phyloP scores from a whole-genome alignment of 2,888 invertebrate genomes.

The Cotesia congregata region DNA sequence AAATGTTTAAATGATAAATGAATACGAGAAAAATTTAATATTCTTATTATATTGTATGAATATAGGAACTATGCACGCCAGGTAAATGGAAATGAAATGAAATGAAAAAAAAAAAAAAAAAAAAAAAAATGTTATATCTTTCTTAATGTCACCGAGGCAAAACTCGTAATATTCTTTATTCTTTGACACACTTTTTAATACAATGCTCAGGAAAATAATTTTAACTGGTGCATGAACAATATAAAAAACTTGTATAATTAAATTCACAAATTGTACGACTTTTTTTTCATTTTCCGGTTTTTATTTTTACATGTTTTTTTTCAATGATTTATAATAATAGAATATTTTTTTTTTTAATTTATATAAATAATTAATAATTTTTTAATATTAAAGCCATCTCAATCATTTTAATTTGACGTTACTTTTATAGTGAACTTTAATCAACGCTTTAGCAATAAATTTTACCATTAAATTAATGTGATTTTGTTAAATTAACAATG shows the following conservation, averaged over 20 bases:
- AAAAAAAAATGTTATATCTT: background rate
- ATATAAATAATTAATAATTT: too few relatives aligned
- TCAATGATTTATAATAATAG: background rate
- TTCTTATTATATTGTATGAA: background rate
- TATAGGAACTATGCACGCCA: too few relatives aligned
- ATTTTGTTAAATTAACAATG: too few relatives aligned
- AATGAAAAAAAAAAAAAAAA: background rate
- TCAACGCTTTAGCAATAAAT: too few relatives aligned
- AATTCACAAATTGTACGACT: background rate
- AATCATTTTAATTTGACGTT: too few relatives aligned
- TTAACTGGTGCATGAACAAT: slow-evolving; percentile 3
- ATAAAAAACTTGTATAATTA: slow-evolving; percentile 8
- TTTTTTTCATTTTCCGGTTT: background rate
- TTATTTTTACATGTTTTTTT: background rate
- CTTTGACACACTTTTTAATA: slow-evolving; percentile 8
- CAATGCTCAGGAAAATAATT: slow-evolving; percentile 3
- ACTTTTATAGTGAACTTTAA: too few relatives aligned
- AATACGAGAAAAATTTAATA: background rate
- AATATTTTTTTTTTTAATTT: too few relatives aligned
- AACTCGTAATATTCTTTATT: slow-evolving; percentile 7
- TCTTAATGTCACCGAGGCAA: slow-evolving; percentile 1
- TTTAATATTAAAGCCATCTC: too few relatives aligned
- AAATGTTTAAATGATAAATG: background rate
- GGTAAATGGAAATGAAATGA: background rate
- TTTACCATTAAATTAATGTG: too few relatives aligned